These are phyloP conservation scores for Rhinichthys osculus DNA, from an alignment of 2,797 vertebrate species.

Conservation along the genomic window DNA sequence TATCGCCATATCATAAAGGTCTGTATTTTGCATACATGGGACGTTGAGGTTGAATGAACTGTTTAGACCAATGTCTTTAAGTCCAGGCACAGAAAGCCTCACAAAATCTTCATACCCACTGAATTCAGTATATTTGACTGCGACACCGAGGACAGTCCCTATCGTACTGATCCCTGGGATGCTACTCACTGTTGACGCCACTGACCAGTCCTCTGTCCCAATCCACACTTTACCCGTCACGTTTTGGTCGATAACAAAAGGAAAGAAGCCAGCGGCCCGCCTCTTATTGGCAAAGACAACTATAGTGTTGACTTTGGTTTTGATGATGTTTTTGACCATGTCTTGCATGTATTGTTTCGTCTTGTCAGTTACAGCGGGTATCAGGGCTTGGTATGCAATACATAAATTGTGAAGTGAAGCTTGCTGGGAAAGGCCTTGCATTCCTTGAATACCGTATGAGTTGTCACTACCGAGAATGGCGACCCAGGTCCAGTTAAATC, in stretches of 20 bases:
- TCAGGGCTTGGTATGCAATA: slow-evolving; percentile 81
- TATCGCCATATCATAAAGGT: slow-evolving; percentile 67
- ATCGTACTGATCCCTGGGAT: slow-evolving; percentile 72
- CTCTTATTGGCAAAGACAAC: slow-evolving; percentile 81
- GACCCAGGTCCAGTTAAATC: slow-evolving; percentile 85
- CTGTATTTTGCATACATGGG: slow-evolving; percentile 69
- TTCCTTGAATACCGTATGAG: slow-evolving; percentile 77
- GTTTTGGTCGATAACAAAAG: slow-evolving; percentile 73
- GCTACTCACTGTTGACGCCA: slow-evolving; percentile 72
- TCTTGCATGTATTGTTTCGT: slow-evolving; percentile 65
- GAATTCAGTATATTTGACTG: slow-evolving; percentile 70
- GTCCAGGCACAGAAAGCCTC: slow-evolving; percentile 61
- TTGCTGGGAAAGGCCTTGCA: slow-evolving; percentile 72
- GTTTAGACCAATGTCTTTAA: slow-evolving; percentile 37
- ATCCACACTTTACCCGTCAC: slow-evolving; percentile 83
- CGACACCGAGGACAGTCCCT: slow-evolving; percentile 83
- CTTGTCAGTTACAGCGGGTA: slow-evolving; percentile 60
- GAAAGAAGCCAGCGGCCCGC: slow-evolving; percentile 73
- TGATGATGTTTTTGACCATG: slow-evolving; percentile 72
- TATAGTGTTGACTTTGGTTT: slow-evolving; percentile 77
- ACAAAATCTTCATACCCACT: slow-evolving; percentile 76
- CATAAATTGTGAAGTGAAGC: slow-evolving; percentile 72
- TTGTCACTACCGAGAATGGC: slow-evolving; percentile 82
- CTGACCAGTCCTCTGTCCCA: slow-evolving; percentile 84
- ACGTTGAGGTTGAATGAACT: slow-evolving; percentile 7